phyloP scores from a whole-genome alignment of 2,113 vertebrate species.

The Patagioenas fasciata region DNA sequence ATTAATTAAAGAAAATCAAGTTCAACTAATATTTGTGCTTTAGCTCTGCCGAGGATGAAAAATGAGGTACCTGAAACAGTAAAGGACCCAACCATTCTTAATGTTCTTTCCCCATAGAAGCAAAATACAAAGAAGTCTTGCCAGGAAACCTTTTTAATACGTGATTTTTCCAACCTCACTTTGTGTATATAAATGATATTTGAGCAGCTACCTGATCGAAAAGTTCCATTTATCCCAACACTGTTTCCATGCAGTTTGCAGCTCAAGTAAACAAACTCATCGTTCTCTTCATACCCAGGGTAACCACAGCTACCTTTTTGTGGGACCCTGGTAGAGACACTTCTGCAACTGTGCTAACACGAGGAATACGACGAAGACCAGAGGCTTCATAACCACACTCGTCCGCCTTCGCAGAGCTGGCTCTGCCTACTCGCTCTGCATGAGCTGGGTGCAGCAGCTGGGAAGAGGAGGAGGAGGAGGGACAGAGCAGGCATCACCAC shows the following conservation, averaged over 20 bases:
- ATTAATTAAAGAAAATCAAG: neutral
- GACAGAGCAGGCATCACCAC: neutral
- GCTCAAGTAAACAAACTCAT: neutral
- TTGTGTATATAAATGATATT: neutral
- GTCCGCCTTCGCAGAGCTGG: neutral
- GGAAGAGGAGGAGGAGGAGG: neutral
- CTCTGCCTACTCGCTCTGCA: neutral
- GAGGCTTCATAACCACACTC: neutral
- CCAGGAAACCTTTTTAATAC: neutral
- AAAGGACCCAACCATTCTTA: neutral
- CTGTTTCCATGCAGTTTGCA: neutral
- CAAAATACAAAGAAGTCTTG: neutral
- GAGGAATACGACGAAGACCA: fast-evolving
- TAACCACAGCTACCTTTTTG: neutral
- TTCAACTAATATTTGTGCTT: neutral
- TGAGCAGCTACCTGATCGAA: neutral
- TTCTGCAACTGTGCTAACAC: neutral
- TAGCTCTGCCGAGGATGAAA: neutral
- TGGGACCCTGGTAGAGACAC: neutral
- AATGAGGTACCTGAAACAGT: neutral
- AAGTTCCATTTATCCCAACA: neutral
- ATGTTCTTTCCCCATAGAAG: neutral
- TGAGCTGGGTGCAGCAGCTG: fast-evolving
- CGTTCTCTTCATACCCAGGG: neutral
- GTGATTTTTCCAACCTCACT: neutral